Evolutionary conservation across 2,113 vertebrate genomes (phyloP), one percentile per base, ranked within the genome.

Genomic region (Podarcis cretensis): DNA sequence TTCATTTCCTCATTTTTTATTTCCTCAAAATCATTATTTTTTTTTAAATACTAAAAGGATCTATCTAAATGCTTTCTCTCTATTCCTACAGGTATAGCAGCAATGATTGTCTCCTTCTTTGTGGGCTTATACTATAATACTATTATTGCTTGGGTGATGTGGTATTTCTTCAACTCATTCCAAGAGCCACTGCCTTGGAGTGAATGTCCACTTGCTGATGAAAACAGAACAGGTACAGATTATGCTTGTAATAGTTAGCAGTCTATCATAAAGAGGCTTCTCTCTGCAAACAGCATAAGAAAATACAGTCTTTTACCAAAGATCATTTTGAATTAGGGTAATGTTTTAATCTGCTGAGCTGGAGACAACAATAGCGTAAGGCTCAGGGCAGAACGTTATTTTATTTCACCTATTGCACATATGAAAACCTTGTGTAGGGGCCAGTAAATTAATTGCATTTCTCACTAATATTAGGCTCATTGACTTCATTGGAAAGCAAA

Each of bases 81-180:
- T 10, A 37, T 48, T 57, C 57, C 57, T 65, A 2, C 92, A 99
- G 98, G 98, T 74, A 95, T 99, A 5, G 96, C 98, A 1, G 98
- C 98, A 91, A 98, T 99, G 98, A 77, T 97, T 16, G 97, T 98
- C 8, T 99, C 98, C 81, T 97, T 98, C 90, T 85, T 98, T 86
- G 97, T 99, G 86, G 96, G 97, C 13, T 95, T 98, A 6, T 99
- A 99, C 94, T 99, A 99, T 89, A 99, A 99, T 89, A 98, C 98
- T n/a, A 98, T 99, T 93, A 98, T 99, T 81, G 97, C 98, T 90
- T 98, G 97, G 96, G 98, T 99, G 90, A 97, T 99, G 98, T 99
- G 99, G 99, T 99, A 99, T 95, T 98, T 99, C 94, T 99, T 98
- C 97, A 99, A 99, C 96, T 99, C 99, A 85, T 98, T 99, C 90